phyloP scores from a whole-genome alignment of 2,888 invertebrate species.

The Aphodius granarius region DNA sequence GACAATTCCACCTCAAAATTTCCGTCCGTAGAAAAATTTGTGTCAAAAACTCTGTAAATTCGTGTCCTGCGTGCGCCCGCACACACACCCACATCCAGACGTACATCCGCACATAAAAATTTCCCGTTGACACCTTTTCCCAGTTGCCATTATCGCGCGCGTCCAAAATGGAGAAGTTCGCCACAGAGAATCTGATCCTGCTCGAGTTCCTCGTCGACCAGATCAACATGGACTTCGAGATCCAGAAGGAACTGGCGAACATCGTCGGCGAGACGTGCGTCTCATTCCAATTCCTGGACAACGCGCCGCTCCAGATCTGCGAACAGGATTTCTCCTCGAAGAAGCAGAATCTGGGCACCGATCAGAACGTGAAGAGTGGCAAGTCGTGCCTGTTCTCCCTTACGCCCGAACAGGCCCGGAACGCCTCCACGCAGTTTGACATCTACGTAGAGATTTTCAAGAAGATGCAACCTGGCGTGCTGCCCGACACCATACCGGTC shows the following conservation, averaged over 20 bases:
- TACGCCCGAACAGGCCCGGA: slow-evolving; percentile 57
- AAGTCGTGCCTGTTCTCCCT: slow-evolving; percentile 71
- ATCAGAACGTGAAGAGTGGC: slow-evolving; percentile 59
- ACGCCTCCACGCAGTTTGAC: slow-evolving; percentile 58
- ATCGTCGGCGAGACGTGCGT: slow-evolving; percentile 60
- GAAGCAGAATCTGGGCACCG: slow-evolving; percentile 44
- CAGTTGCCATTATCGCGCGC: neutral
- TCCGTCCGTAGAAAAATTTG: neutral
- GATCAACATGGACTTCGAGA: slow-evolving; percentile 41
- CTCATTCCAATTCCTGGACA: slow-evolving; percentile 61
- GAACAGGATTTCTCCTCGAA: slow-evolving; percentile 59
- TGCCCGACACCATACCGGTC: slow-evolving; percentile 65
- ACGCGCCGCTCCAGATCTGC: slow-evolving; percentile 63
- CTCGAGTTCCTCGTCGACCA: slow-evolving; percentile 66
- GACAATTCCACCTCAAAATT: slow-evolving; percentile 8
- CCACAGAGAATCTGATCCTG: slow-evolving; percentile 63
- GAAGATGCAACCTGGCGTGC: slow-evolving; percentile 62
- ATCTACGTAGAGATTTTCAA: slow-evolving; percentile 62
- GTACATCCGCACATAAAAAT: neutral
- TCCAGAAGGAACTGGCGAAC: slow-evolving; percentile 34
- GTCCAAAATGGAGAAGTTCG: slow-evolving; percentile 50
- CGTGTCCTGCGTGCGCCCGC: neutral
- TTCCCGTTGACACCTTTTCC: neutral
- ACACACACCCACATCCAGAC: too few species aligned
- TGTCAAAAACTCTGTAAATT: neutral